Base-by-base conservation (phyloP, 2,797 vertebrate species). In the Delichon dasypus region DNA sequence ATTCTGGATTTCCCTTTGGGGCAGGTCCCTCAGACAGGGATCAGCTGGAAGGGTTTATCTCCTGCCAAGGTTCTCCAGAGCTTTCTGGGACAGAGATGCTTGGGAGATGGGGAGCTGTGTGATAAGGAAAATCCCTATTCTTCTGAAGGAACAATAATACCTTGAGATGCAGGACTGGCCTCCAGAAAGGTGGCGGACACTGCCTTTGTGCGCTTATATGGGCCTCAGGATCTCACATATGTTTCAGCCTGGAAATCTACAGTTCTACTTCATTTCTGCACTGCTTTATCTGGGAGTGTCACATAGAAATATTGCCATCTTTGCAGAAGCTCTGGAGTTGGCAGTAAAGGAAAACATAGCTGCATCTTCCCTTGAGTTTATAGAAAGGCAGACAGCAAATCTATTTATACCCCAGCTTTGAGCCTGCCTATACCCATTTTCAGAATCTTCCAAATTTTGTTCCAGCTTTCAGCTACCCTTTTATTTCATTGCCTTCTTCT, bases 301-400 rank as follows among this genome's bases (percentile, higher is more conserved):
- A 47, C 61, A 57, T 0, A 29, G 62, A 64, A 68, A 32, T 57
- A 32, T 9, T 80, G 22, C 44, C 58, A 60, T 80, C 68, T 54
- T 61, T 26, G 44, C 70, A 81, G 50, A 51, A 40, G 32, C 12
- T 30, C 40, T 50, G 1, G 47, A 68, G 53, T 3, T 95, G 85
- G 66, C 87, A 92, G 20, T 10, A 48, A 74, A 7, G 13, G 45
- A n/a, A 67, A 81, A 66, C 29, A 70, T 1, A 85, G 30, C 72
- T 83, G 72, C 30, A 78, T 44, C 76, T 91, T 88, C 80, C 55
- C 66, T 34, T 25, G 48, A 47, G 53, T 93, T 89, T 84, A 61
- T 65, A 22, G 61, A 91, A 89, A 95, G 30, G 45, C 71, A 94
- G 71, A 54, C 72, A 82, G 61, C 54, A 93, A 78, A 93, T 67